A percentile compares a stretch with the other conserved stretches of the same genome.
Evolutionary conservation across 2,797 vertebrate genomes (phyloP).

Genomic region (Luscinia megarhynchos): DNA sequence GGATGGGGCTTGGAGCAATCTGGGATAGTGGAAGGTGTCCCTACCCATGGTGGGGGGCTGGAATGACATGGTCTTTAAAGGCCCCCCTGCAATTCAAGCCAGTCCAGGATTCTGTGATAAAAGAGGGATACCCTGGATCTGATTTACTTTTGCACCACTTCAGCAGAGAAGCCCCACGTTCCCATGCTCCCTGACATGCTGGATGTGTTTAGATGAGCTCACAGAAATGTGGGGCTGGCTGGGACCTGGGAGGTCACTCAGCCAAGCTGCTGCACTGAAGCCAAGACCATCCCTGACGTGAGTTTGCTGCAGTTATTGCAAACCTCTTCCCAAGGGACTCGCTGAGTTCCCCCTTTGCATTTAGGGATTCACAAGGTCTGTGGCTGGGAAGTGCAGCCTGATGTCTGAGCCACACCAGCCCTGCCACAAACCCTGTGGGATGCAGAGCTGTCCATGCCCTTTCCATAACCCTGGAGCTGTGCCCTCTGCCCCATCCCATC

Average conservation of each 20-base stretch:
- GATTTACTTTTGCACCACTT: neutral
- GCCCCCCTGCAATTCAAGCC: neutral
- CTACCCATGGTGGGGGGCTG: neutral
- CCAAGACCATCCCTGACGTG: constrained; percentile 1
- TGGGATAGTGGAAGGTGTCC: neutral
- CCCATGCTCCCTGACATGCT: neutral
- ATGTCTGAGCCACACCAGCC: neutral
- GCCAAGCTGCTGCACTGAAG: neutral
- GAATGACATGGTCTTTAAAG: neutral
- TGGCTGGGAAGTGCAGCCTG: neutral
- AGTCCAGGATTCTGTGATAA: neutral
- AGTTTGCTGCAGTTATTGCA: neutral
- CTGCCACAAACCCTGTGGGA: neutral
- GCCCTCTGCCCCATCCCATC: neutral
- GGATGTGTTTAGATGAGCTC: neutral
- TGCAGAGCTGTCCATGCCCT: neutral
- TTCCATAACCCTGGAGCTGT: neutral
- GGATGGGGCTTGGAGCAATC: fast-evolving
- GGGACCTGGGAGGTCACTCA: neutral
- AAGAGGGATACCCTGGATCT: neutral
- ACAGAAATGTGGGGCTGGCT: neutral
- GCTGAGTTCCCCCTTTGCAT: neutral
- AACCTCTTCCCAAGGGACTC: neutral
- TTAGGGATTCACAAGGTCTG: neutral
- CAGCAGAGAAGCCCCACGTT: neutral